These are phyloP conservation scores for Lasius fuliginosus DNA, from an alignment of 2,888 invertebrate species.

Conservation along the genomic window DNA sequence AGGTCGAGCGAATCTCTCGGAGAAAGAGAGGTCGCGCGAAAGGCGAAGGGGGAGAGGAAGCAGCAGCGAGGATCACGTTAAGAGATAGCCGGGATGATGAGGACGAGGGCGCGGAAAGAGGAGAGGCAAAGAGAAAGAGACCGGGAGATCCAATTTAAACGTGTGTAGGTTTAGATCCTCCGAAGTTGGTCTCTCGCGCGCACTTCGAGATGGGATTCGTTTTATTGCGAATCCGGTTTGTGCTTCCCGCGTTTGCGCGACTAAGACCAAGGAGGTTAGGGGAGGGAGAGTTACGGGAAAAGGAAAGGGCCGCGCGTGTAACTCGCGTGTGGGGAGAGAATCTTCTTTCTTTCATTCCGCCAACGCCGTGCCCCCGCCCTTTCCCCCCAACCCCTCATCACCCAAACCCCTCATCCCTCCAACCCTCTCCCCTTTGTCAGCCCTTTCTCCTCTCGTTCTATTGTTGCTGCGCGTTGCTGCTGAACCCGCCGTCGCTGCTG, in stretches of 20 bases:
- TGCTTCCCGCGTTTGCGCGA: constrained; percentile 69
- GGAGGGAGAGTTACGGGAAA: constrained; percentile 74
- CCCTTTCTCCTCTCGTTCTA: constrained; percentile 66
- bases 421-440: constrained; percentile 6
- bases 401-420: not conserved
- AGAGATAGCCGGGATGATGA: constrained; percentile 27
- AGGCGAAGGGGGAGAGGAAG: constrained; percentile 24
- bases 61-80: not conserved
- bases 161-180: constrained; percentile 72
- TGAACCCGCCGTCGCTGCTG: constrained; percentile 36
- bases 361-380: constrained; percentile 37
- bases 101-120: too few species aligned
- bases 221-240: constrained; percentile 85
- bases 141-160: constrained; percentile 79
- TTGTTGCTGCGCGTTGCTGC: constrained; percentile 59
- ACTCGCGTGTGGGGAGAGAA: constrained; percentile 63
- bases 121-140: constrained; percentile 56
- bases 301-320: constrained; percentile 62
- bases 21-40: constrained; percentile 39
- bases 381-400: not conserved
- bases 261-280: constrained; percentile 40
- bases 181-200: constrained; percentile 76
- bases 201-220: constrained; percentile 78
- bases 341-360: constrained; percentile 71
- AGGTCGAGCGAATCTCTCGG: constrained; percentile 33